Conservation (phyloP, 2,113 vertebrate species). For the Neotragus pygmaeus region DNA sequence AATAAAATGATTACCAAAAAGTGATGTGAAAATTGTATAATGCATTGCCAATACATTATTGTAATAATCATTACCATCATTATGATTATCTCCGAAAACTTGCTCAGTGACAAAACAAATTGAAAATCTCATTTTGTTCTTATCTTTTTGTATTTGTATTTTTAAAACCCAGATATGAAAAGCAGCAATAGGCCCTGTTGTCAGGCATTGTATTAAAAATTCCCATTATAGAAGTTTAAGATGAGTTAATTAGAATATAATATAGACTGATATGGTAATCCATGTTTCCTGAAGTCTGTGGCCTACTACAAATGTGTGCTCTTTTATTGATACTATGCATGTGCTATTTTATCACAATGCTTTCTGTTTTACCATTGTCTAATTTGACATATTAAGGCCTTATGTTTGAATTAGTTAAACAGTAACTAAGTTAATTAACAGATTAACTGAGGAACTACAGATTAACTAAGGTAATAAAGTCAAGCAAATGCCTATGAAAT, state of each 20-base stretch:
- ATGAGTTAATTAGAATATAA: background rate
- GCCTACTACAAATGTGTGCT: background rate
- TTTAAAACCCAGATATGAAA: background rate
- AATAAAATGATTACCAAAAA: background rate
- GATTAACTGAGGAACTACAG: background rate
- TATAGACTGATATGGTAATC: background rate
- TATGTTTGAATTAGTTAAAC: conserved; percentile 25
- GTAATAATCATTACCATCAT: background rate
- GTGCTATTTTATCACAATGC: background rate
- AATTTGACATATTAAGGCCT: background rate
- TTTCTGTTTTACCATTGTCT: background rate
- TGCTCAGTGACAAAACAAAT: background rate
- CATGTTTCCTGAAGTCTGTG: background rate
- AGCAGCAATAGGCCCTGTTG: background rate
- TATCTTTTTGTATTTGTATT: background rate
- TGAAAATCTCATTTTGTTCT: background rate
- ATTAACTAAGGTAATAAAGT: conserved; percentile 37
- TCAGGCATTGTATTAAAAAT: background rate
- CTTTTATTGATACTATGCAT: background rate
- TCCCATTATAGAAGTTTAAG: background rate
- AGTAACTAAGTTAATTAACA: conserved; percentile 39
- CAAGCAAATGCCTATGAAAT: conserved; percentile 31
- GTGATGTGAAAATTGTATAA: background rate
- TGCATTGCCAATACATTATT: background rate
- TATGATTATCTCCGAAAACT: background rate